A percentile compares a stretch with the other conserved stretches of the same genome.
Conservation (phyloP, 2,888 invertebrate species). For the Gastrophysa polygoni region DNA sequence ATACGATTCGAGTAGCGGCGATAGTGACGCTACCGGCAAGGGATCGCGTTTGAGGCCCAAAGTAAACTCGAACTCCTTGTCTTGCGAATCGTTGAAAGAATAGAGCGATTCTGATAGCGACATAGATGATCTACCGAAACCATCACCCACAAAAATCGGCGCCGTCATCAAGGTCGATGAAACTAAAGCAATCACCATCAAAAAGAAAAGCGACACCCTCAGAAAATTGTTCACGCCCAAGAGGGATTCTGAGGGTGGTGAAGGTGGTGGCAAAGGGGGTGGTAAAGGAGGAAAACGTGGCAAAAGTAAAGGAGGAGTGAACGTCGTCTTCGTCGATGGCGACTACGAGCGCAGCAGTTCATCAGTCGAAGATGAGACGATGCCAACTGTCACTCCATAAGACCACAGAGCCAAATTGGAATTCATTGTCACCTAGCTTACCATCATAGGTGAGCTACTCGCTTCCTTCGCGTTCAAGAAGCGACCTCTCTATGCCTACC, state of each 20-base stretch:
- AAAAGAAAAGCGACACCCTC: constrained; percentile 73
- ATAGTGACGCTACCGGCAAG: constrained; percentile 29
- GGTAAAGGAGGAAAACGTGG: constrained; percentile 67
- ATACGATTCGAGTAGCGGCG: constrained; percentile 38
- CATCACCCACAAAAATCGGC: constrained; percentile 38
- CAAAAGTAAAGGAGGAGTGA: constrained; percentile 69
- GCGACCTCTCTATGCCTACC: too few relatives aligned
- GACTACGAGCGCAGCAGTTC: constrained; percentile 60
- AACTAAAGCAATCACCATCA: constrained; percentile 66
- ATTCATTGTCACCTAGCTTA: neutral
- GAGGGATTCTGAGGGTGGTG: constrained; percentile 67
- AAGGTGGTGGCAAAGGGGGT: constrained; percentile 74
- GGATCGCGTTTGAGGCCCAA: constrained; percentile 29
- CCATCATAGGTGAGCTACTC: constrained; percentile 16
- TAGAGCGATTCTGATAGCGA: constrained; percentile 46
- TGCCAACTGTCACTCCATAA: constrained; percentile 46
- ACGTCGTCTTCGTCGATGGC: constrained; percentile 70
- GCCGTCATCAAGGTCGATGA: constrained; percentile 55
- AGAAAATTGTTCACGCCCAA: constrained; percentile 67
- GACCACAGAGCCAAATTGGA: neutral
- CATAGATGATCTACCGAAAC: constrained; percentile 29
- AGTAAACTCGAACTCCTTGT: constrained; percentile 22
- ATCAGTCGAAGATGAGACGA: constrained; percentile 55
- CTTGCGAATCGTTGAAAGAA: constrained; percentile 33
- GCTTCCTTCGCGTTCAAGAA: too few relatives aligned